Evolutionary conservation across 92 coral and sea anemone species (phyloP).

Genomic region (Micromussa lordhowensis): DNA sequence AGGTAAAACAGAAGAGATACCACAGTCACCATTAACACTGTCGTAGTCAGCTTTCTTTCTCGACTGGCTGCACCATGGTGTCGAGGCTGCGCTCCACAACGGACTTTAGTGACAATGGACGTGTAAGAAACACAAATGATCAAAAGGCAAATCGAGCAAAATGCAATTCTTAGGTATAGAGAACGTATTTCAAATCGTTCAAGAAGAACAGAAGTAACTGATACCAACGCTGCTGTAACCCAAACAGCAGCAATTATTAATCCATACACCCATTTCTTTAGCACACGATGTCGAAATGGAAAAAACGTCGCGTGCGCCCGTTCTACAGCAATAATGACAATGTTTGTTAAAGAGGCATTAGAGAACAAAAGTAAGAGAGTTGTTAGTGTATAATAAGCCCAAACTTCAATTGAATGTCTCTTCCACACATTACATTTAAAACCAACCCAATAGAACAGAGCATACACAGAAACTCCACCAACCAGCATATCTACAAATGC

Average conservation of each 20-base stretch:
- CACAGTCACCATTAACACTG: not conserved
- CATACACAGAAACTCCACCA: not conserved
- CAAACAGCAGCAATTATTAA: not conserved
- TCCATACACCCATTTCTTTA: not conserved
- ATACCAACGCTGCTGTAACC: not conserved
- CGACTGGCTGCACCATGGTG: not conserved
- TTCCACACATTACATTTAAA: not conserved
- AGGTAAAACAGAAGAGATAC: not conserved
- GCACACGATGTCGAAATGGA: not conserved
- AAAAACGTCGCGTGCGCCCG: not conserved
- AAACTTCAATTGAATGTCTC: too few species aligned
- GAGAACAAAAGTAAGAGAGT: not conserved
- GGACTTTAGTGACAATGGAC: not conserved
- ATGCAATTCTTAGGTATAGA: too few species aligned
- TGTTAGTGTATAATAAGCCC: too few species aligned
- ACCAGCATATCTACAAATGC: not conserved
- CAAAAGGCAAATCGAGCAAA: not conserved
- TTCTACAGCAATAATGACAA: not conserved
- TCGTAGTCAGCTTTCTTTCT: not conserved
- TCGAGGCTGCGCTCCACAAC: not conserved
- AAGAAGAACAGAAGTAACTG: not conserved
- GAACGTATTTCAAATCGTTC: too few species aligned
- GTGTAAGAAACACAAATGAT: not conserved
- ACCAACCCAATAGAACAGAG: not conserved
- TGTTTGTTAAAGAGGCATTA: not conserved